Percentiles rank a stretch among this genome's conserved stretches.
These are phyloP conservation scores for Hippocampus guttulatus DNA, from an alignment of 2,113 vertebrate genomes.

Conservation along the genomic window DNA sequence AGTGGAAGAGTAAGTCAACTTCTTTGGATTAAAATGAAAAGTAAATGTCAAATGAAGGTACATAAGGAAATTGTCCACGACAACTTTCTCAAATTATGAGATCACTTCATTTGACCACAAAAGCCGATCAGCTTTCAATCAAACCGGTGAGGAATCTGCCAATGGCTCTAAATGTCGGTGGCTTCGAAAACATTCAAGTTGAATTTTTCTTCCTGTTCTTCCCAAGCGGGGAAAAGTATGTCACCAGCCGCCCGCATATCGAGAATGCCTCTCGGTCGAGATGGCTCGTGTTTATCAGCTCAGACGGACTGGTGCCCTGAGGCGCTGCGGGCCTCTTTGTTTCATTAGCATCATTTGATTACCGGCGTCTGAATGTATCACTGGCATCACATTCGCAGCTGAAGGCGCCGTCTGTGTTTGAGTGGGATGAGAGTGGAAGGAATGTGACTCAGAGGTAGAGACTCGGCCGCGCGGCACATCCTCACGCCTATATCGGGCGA, in stretches of 20 bases:
- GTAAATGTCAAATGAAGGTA: no score
- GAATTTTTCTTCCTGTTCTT: background rate
- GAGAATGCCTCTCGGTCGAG: constrained; percentile 9
- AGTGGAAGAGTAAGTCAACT: no score
- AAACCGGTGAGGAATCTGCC: background rate
- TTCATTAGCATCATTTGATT: constrained; percentile 51
- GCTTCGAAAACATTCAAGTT: background rate
- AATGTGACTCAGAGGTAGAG: constrained; percentile 19
- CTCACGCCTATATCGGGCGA: background rate
- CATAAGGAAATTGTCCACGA: no score
- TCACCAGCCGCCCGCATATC: background rate
- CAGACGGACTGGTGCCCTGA: background rate
- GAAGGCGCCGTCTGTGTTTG: constrained; percentile 27
- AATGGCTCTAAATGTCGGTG: background rate
- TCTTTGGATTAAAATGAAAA: no score
- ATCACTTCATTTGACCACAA: no score
- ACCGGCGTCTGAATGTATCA: constrained; percentile 23
- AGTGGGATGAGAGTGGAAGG: constrained; percentile 28
- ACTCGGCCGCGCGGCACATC: constrained; percentile 9
- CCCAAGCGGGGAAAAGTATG: background rate
- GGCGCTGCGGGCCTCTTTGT: constrained; percentile 21
- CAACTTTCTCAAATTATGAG: no score
- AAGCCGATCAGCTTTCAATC: no score
- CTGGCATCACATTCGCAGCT: constrained; percentile 27
- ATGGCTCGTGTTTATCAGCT: constrained; percentile 23